Percentiles rank a stretch among this genome's conserved stretches.
Conservation (phyloP, 2,888 invertebrate species). For the Corbicula japonica region DNA sequence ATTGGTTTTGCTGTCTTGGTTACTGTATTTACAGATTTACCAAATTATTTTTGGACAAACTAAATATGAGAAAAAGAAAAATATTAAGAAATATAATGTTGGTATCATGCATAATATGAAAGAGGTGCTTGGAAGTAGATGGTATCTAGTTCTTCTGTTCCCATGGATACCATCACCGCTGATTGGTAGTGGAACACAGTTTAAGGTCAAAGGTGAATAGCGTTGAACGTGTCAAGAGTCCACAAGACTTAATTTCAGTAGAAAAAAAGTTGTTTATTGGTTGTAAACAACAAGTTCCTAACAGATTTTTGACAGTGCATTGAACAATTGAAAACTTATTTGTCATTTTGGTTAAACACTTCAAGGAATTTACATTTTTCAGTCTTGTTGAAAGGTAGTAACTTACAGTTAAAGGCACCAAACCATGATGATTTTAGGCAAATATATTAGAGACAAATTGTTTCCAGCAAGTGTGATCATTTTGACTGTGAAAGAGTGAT, state of each 20-base stretch:
- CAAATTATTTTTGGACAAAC: slow-evolving; percentile 92
- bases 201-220: slow-evolving; percentile 54
- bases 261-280: background rate
- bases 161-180: slow-evolving; percentile 93
- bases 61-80: slow-evolving; percentile 91
- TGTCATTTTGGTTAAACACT: background rate
- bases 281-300: background rate
- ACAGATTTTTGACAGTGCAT: background rate
- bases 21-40: slow-evolving; percentile 86
- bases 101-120: slow-evolving; percentile 91
- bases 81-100: slow-evolving; percentile 90
- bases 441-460: too few relatives aligned
- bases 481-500: too few relatives aligned
- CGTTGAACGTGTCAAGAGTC: too few relatives aligned
- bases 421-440: too few relatives aligned
- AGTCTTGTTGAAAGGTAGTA: too few relatives aligned
- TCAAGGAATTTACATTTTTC: background rate
- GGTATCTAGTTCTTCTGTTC: slow-evolving; percentile 93
- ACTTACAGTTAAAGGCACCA: too few relatives aligned
- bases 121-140: slow-evolving; percentile 92
- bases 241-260: background rate
- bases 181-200: slow-evolving; percentile 91
- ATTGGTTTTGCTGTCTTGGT: slow-evolving; percentile 88
- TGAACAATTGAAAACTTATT: background rate
- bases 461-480: too few relatives aligned